Base-by-base conservation (phyloP, 2,113 vertebrate species). In the Triplophysa tibetana region DNA sequence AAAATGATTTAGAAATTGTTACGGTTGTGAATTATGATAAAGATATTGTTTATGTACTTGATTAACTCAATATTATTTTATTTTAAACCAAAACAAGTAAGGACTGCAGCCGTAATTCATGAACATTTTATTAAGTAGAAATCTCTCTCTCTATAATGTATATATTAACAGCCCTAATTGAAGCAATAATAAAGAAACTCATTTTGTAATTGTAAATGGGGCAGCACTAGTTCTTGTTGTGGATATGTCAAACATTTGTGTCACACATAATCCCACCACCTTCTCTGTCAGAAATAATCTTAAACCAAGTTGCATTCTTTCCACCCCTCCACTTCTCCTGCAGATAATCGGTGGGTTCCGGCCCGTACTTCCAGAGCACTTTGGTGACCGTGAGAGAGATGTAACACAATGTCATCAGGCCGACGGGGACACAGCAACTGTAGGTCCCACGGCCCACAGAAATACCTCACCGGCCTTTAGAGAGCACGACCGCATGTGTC, bases 351-450 rank as follows among this genome's bases (percentile, higher is more conserved):
- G 58, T 82, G 77, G 78, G 61, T 69, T 60, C 70, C 43, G 50
- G 68, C 29, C 43, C 62, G 75, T 80, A 83, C 76, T 81, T 85
- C 72, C 81, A 77, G 78, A 65, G 75, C 43, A 50, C 62, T n/a
- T 48, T 78, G 75, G 24, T 41, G 63, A 66, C 70, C 68, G 4
- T 43, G 29, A 69, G 64, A 65, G 75, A 83, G 79, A 61, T 54
- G 77, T 74, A 77, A 33, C 45, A 29, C 74, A 54, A 78, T 82
- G 76, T 79, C 84, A 85, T 77, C 76, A 70, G 66, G 17, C 70
- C 75, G 21, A 85, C 81, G 75, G 70, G 56, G 80, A 65, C 75
- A 78, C 60, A 85, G 76, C 84, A 85, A 85, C 82, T 85, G 84
- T 80, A 24, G 61, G 69, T 82, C 84, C 80, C 82, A 77, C 79